Conservation (phyloP, 2,113 vertebrate species). For the Siniperca knerii region DNA sequence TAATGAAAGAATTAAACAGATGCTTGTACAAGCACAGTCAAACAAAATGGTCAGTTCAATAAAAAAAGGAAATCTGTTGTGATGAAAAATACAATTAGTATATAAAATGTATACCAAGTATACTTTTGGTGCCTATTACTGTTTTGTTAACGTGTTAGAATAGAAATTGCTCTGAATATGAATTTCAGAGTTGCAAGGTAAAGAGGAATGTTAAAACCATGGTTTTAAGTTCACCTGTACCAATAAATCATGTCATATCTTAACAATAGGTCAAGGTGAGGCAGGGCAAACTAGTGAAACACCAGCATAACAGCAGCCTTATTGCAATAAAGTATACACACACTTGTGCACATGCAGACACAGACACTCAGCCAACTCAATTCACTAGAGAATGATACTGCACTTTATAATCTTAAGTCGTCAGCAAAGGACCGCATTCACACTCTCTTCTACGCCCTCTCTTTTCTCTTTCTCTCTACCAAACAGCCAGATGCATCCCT, state of each 20-base stretch:
- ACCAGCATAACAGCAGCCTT: slow-evolving; percentile 3
- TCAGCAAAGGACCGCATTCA: slow-evolving; percentile 60
- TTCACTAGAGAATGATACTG: slow-evolving; percentile 63
- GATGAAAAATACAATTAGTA: not conserved
- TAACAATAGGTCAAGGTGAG: slow-evolving; percentile 50
- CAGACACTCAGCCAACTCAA: slow-evolving; percentile 51
- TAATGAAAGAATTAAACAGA: slow-evolving; percentile 16
- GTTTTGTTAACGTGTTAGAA: not conserved
- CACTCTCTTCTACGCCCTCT: slow-evolving; percentile 31
- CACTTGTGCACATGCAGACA: slow-evolving; percentile 23
- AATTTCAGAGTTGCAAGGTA: not conserved
- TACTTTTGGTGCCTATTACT: not conserved
- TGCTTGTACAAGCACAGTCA: not conserved
- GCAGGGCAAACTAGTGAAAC: slow-evolving; percentile 19
- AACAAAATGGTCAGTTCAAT: not conserved
- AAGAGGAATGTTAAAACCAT: not conserved
- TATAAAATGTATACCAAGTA: not conserved
- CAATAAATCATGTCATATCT: slow-evolving; percentile 45
- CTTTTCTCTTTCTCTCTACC: slow-evolving; percentile 35
- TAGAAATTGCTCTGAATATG: not conserved
- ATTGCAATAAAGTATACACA: slow-evolving; percentile 19
- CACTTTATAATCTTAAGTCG: slow-evolving; percentile 62
- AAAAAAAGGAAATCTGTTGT: slow-evolving; percentile 3
- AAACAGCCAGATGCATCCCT: slow-evolving; percentile 49
- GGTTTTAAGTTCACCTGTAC: not conserved